phyloP scores from a whole-genome alignment of 1,140 invertebrate species.

The Magallana angulata region DNA sequence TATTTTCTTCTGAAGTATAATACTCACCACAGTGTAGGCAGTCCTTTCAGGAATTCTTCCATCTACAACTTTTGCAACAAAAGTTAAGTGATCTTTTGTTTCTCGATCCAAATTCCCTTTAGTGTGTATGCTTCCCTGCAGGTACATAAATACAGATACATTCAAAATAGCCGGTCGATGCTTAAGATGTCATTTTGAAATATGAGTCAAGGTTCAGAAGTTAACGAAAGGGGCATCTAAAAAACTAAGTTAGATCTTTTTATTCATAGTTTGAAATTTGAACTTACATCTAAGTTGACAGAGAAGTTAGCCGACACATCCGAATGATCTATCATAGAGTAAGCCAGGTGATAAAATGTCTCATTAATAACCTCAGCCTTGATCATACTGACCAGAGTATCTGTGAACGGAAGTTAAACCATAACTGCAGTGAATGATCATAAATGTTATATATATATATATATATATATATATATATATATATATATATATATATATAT shows the following conservation, averaged over 20 bases:
- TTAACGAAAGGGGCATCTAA: background rate
- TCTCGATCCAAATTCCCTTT: constrained; percentile 93
- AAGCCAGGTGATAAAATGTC: constrained; percentile 53
- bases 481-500: no score
- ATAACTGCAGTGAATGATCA: background rate
- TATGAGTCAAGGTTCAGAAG: background rate
- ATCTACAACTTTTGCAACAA: constrained; percentile 94
- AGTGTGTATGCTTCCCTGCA: constrained; percentile 77
- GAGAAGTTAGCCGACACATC: constrained; percentile 12
- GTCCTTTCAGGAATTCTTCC: constrained; percentile 85
- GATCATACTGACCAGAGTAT: constrained; percentile 46
- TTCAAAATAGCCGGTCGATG: background rate
- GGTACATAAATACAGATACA: background rate
- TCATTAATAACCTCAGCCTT: constrained; percentile 55
- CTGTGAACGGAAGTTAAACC: constrained; percentile 30
- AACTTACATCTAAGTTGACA: background rate
- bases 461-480: background rate
- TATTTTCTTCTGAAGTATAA: background rate
- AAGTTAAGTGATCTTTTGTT: constrained; percentile 87
- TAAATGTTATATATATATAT: background rate
- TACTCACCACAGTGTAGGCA: constrained; percentile 67
- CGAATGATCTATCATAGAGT: constrained; percentile 48
- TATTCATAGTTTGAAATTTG: no score
- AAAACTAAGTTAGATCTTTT: background rate
- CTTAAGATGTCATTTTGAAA: background rate